phyloP scores from a whole-genome alignment of 92 coral and sea anemone genomes.

The Heteractis magnifica region DNA sequence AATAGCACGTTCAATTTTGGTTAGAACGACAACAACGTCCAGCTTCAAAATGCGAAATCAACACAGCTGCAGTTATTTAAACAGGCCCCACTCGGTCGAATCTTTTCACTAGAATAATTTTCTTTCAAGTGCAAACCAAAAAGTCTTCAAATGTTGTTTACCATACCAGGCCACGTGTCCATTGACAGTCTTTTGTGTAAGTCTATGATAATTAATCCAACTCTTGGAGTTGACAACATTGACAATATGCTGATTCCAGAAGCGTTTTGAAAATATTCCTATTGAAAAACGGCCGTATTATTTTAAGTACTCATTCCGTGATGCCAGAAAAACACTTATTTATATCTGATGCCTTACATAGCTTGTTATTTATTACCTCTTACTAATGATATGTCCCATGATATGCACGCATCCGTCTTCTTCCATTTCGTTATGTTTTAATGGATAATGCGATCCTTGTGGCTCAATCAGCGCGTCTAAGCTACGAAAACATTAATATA shows the following conservation, averaged over 20 bases:
- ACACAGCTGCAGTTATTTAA: slow-evolving; percentile 88
- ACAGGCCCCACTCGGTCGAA: slow-evolving; percentile 55
- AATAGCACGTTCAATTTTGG: slow-evolving; percentile 73
- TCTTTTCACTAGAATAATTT: slow-evolving; percentile 43
- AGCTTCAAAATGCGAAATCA: slow-evolving; percentile 48
- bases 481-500: slow-evolving; percentile 10
- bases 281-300: slow-evolving; percentile 2
- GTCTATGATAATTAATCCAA: slow-evolving; percentile 73
- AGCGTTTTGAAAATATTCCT: neutral
- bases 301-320: slow-evolving; percentile 25
- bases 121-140: slow-evolving; percentile 50
- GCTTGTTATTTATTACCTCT: slow-evolving; percentile 17
- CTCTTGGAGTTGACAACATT: slow-evolving; percentile 76
- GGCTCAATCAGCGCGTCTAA: neutral
- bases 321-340: slow-evolving; percentile 17
- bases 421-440: neutral
- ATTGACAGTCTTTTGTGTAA: slow-evolving; percentile 88
- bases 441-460: neutral
- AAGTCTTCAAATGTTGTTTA: slow-evolving; percentile 72
- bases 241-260: slow-evolving; percentile 58
- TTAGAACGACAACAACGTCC: slow-evolving; percentile 71
- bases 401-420: neutral
- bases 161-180: slow-evolving; percentile 87
- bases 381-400: neutral
- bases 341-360: slow-evolving; percentile 20